Conservation (phyloP, 2,888 invertebrate species). For the Hirtodrosophila trivittata region DNA sequence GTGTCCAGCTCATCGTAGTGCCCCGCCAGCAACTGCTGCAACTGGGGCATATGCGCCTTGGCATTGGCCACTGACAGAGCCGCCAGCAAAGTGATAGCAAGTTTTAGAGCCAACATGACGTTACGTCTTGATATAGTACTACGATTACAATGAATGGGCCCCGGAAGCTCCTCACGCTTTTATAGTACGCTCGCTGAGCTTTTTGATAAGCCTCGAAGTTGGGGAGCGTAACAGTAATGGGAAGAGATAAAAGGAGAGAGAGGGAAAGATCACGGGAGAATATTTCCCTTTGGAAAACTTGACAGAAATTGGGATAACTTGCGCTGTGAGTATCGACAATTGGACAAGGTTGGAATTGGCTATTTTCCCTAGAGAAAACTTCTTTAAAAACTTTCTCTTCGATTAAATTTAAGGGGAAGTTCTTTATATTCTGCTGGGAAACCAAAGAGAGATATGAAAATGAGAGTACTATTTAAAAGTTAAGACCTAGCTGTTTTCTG, state of each 20-base stretch:
- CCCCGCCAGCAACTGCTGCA: constrained; percentile 45
- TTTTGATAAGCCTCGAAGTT: constrained; percentile 36
- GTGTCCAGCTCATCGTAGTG: constrained; percentile 22
- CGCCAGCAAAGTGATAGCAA: constrained; percentile 42
- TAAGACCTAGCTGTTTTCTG: too few species aligned
- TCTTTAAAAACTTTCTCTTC: too few species aligned
- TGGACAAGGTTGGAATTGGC: too few species aligned
- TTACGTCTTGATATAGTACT: constrained; percentile 9
- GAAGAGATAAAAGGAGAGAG: background rate
- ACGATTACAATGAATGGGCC: constrained; percentile 14
- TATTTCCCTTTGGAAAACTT: constrained; percentile 12
- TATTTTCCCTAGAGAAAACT: too few species aligned
- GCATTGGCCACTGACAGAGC: constrained; percentile 48
- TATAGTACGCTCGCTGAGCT: constrained; percentile 39
- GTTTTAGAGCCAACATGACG: constrained; percentile 34
- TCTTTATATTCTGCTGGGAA: too few species aligned
- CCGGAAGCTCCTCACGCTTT: constrained; percentile 29
- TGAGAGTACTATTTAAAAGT: too few species aligned
- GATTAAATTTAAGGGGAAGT: too few species aligned
- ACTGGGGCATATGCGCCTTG: constrained; percentile 26
- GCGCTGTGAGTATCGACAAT: too few species aligned
- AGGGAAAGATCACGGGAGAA: background rate
- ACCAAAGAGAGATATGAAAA: too few species aligned
- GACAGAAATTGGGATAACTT: too few species aligned
- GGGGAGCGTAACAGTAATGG: constrained; percentile 11